A percentile compares a stretch with the other conserved stretches of the same genome.
Evolutionary conservation across 2,888 invertebrate genomes (phyloP).

Genomic region (Alcis repandata): DNA sequence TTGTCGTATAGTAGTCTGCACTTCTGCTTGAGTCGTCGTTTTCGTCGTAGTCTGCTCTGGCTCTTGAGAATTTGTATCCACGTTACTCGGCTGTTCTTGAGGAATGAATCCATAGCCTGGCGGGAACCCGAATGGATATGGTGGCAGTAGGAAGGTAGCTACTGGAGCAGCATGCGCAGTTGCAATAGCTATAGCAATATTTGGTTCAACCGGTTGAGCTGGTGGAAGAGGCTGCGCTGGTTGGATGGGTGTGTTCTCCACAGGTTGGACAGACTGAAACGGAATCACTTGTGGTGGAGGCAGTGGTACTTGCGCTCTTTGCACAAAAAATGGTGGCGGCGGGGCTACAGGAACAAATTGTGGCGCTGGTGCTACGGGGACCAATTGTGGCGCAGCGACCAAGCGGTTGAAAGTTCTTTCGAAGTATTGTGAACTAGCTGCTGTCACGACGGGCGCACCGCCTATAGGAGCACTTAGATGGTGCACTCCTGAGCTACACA

Average conservation of each 20-base stretch:
- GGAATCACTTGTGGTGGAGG: conserved; percentile 41
- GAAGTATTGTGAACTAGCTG: conserved; percentile 89
- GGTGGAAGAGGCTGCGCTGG: conserved; percentile 51
- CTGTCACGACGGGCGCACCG: conserved; percentile 87
- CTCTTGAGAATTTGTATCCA: conserved; percentile 63
- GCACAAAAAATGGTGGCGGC: conserved; percentile 40
- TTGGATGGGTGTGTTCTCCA: conserved; percentile 42
- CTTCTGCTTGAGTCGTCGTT: conserved; percentile 61
- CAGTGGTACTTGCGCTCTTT: conserved; percentile 31
- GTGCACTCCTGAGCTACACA: conserved; percentile 66
- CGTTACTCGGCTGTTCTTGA: conserved; percentile 58
- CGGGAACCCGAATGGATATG: conserved; percentile 78
- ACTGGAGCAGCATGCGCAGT: conserved; percentile 80
- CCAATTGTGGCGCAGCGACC: conserved; percentile 64
- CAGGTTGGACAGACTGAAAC: conserved; percentile 48
- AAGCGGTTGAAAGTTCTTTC: conserved; percentile 88
- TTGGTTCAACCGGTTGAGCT: conserved; percentile 64
- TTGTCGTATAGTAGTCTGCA: conserved; percentile 60
- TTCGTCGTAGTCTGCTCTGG: conserved; percentile 59
- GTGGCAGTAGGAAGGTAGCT: conserved; percentile 77
- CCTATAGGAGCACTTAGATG: conserved; percentile 52
- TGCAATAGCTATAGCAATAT: conserved; percentile 77
- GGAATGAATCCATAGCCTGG: conserved; percentile 70
- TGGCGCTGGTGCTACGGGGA: conserved; percentile 35
- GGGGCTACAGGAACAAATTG: conserved; percentile 39